A percentile compares a stretch with the other conserved stretches of the same genome.
Conservation (phyloP, 2,797 vertebrate genomes). For the Notolabrus celidotus region DNA sequence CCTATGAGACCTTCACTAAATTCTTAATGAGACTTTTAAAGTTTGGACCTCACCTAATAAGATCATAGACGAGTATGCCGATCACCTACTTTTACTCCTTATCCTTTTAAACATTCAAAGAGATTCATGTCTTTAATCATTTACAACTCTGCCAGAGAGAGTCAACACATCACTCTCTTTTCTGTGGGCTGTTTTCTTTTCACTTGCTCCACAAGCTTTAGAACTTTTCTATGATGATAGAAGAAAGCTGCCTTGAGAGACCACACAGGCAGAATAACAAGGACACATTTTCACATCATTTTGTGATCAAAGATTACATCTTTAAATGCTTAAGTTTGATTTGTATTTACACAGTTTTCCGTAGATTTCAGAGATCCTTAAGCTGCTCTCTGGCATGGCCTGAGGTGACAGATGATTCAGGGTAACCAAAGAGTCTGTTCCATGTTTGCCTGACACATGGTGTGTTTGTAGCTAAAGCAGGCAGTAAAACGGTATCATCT, state of each 20-base stretch:
- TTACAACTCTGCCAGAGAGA: neutral
- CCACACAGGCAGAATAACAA: neutral
- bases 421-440: neutral
- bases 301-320: too few species aligned
- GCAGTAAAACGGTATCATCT: constrained; percentile 1
- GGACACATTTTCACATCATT: neutral
- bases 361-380: too few species aligned
- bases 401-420: constrained; percentile 5
- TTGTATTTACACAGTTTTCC: too few species aligned
- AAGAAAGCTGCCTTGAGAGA: neutral
- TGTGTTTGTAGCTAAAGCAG: neutral
- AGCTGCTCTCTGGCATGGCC: constrained; percentile 9
- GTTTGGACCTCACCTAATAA: constrained; percentile 20
- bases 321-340: too few species aligned
- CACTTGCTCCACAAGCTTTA: neutral
- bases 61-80: neutral
- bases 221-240: too few species aligned
- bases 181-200: constrained; percentile 2
- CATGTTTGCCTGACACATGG: neutral
- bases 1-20: neutral
- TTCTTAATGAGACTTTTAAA: constrained; percentile 17
- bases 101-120: constrained; percentile 25
- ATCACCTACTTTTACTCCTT: constrained; percentile 13
- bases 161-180: neutral
- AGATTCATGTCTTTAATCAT: constrained; percentile 2